Evolutionary conservation across 1,140 invertebrate genomes (phyloP).

Genomic region (Semibalanus balanoides): DNA sequence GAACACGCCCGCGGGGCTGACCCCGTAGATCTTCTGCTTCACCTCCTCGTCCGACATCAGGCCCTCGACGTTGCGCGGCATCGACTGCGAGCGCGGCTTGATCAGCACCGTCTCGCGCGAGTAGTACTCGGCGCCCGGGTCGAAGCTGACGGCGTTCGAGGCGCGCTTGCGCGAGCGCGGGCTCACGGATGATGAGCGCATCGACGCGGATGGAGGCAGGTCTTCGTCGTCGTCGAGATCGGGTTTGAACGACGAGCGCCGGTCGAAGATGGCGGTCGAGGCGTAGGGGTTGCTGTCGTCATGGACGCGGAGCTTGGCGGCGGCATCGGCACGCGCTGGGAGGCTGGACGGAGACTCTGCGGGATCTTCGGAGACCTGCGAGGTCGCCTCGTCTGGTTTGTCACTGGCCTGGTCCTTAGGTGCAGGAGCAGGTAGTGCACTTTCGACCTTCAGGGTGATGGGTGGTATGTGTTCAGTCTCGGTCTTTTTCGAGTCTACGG

Average conservation of each 20-base stretch:
- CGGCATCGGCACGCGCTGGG: neutral
- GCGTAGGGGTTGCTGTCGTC: neutral
- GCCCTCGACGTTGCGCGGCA: neutral
- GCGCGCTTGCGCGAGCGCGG: neutral
- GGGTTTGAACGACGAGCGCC: neutral
- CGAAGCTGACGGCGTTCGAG: neutral
- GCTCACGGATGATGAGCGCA: neutral
- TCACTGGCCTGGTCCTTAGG: neutral
- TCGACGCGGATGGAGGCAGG: neutral
- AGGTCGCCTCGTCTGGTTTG: neutral
- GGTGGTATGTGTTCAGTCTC: neutral
- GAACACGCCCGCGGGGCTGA: neutral
- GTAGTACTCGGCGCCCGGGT: neutral
- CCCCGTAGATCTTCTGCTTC: neutral
- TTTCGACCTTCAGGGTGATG: neutral
- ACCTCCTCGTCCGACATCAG: neutral
- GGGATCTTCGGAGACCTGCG: neutral
- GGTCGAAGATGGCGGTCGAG: neutral
- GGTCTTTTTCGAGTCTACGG: neutral
- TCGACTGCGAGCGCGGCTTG: constrained; percentile 1
- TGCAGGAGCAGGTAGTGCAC: neutral
- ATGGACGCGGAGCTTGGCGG: neutral
- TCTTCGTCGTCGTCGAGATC: neutral
- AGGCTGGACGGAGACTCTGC: neutral
- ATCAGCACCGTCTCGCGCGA: neutral